Conservation (phyloP, 2,113 vertebrate genomes). For the Micronycteris hirsuta region DNA sequence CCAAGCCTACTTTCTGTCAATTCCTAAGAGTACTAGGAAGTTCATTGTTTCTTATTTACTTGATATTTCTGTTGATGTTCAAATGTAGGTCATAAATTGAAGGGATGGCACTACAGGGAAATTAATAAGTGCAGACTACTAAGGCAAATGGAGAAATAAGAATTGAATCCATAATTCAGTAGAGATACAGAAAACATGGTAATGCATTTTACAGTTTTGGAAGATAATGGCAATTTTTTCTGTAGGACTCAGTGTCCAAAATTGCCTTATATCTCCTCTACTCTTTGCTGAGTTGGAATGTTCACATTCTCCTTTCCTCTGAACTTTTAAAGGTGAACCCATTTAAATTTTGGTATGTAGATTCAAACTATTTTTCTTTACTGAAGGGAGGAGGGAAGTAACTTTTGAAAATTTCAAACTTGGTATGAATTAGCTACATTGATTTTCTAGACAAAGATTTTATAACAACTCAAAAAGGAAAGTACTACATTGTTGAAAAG, state of each 20-base stretch:
- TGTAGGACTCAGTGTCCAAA: not conserved
- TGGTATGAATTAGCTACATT: not conserved
- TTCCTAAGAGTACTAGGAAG: not conserved
- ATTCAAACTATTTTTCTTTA: conserved; percentile 8
- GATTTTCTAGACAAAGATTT: conserved; percentile 14
- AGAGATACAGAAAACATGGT: not conserved
- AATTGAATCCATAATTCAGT: conserved; percentile 21
- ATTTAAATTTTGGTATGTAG: not conserved
- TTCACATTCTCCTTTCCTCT: not conserved
- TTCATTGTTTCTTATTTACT: not conserved
- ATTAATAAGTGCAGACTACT: not conserved
- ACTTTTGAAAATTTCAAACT: conserved; percentile 14
- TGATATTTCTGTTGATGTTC: conserved; percentile 21
- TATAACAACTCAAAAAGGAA: conserved; percentile 20
- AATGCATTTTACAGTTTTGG: not conserved
- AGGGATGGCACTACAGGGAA: not conserved
- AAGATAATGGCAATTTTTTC: not conserved
- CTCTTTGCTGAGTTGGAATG: not conserved
- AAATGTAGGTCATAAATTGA: not conserved
- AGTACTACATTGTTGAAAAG: not conserved
- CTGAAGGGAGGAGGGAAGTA: not conserved
- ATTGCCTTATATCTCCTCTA: not conserved
- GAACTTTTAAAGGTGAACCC: not conserved
- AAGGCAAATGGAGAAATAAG: not conserved
- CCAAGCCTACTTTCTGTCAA: not conserved